phyloP scores from a whole-genome alignment of 2,797 vertebrate genomes.

The Eleutherodactylus coqui region DNA sequence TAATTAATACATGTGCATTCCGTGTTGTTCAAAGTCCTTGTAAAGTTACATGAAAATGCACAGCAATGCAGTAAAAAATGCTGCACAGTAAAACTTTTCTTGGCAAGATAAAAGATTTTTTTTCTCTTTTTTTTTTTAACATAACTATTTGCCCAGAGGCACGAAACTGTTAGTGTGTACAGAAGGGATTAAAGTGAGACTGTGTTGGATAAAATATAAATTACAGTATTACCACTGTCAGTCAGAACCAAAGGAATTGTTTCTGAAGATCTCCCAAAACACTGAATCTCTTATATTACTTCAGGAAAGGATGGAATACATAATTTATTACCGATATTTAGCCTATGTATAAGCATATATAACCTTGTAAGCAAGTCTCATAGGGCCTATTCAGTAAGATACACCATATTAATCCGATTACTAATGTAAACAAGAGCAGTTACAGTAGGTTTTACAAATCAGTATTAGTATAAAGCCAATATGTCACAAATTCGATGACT shows the following conservation, averaged over 20 bases:
- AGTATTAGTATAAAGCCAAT: slow-evolving; percentile 26
- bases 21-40: slow-evolving; percentile 23
- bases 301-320: slow-evolving; percentile 70
- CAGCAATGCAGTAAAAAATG: slow-evolving; percentile 42
- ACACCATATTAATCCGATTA: slow-evolving; percentile 68
- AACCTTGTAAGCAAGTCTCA: slow-evolving; percentile 68
- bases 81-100: slow-evolving; percentile 46
- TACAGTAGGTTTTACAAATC: slow-evolving; percentile 19
- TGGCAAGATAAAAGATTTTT: slow-evolving; percentile 54
- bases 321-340: slow-evolving; percentile 73
- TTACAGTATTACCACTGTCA: slow-evolving; percentile 78
- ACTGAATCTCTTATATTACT: slow-evolving; percentile 74
- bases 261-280: slow-evolving; percentile 76
- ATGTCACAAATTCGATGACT: neutral
- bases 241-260: slow-evolving; percentile 72
- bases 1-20: slow-evolving; percentile 12
- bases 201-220: slow-evolving; percentile 76
- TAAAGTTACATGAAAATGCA: slow-evolving; percentile 37
- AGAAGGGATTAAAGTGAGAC: slow-evolving; percentile 74
- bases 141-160: slow-evolving; percentile 72
- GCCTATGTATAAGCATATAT: slow-evolving; percentile 64
- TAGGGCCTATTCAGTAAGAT: slow-evolving; percentile 68
- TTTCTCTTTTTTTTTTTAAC: slow-evolving; percentile 67
- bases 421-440: slow-evolving; percentile 62
- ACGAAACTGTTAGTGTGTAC: slow-evolving; percentile 73